phyloP scores from a whole-genome alignment of 2,888 invertebrate species.

The Melanargia galathea region DNA sequence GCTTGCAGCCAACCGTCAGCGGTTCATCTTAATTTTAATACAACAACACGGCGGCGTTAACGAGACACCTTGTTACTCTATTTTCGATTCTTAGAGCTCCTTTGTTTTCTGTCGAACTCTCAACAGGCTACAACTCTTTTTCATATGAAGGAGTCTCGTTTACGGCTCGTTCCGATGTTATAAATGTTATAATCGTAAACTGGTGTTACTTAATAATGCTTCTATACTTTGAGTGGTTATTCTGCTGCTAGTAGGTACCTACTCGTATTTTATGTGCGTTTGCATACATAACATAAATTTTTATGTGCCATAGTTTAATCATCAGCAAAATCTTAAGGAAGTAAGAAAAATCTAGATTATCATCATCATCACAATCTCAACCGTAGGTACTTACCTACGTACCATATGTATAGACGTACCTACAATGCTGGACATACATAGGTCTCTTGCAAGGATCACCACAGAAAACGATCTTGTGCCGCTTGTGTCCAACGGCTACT shows the following conservation, averaged over 20 bases:
- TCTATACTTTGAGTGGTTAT: slow-evolving; percentile 1
- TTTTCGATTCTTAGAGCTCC: slow-evolving; percentile 63
- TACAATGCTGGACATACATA: too few relatives aligned
- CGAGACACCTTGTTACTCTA: slow-evolving; percentile 64
- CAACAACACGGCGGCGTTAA: slow-evolving; percentile 61
- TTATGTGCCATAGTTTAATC: slow-evolving; percentile 8
- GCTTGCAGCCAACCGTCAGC: slow-evolving; percentile 57
- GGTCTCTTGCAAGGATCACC: too few relatives aligned
- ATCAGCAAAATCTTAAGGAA: background rate
- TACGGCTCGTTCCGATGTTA: slow-evolving; percentile 27
- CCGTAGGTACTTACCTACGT: too few relatives aligned
- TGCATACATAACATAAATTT: background rate
- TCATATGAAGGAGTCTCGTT: slow-evolving; percentile 30
- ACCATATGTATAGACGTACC: too few relatives aligned
- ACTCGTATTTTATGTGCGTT: slow-evolving; percentile 4
- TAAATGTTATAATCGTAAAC: slow-evolving; percentile 38
- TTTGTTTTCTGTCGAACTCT: slow-evolving; percentile 55
- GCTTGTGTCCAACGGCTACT: too few relatives aligned
- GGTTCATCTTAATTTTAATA: slow-evolving; percentile 63
- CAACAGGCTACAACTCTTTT: slow-evolving; percentile 35
- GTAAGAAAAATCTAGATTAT: too few relatives aligned
- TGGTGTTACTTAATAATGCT: slow-evolving; percentile 28
- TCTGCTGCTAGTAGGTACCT: background rate
- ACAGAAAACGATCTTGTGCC: too few relatives aligned
- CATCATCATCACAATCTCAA: too few relatives aligned